Base-by-base conservation (phyloP, 2,113 vertebrate genomes). In the Heterocephalus glaber region DNA sequence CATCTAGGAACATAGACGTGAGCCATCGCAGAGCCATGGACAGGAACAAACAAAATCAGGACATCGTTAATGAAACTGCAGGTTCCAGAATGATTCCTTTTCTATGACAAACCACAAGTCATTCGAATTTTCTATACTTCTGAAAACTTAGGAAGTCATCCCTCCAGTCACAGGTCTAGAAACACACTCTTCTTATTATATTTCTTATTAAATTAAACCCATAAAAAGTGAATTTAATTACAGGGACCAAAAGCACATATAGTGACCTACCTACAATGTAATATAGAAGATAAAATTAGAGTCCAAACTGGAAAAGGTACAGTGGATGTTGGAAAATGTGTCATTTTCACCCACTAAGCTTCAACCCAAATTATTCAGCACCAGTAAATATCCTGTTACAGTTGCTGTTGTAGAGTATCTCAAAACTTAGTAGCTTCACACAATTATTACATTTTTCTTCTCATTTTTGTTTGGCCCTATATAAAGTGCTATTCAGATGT, bases 301-400 rank as follows among this genome's bases (percentile, higher is more conserved):
- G 20, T 56, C 56, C 54, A 79, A 7, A 65, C 0, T 35, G 41
- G 35, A 49, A 70, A 12, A 4, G 28, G 38, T 41, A 30, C 4
- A 66, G 4, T 61, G 24, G 1, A 2, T 26, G 44, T 47, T 44
- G 38, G 28, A 68, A 92, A 88, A 52, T 52, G 1, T n/a, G 26
- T 38, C 30, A 74, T 0, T 4, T 76, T 0, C n/a, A 4, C 14
- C 5, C 17, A 5, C 4, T 17, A 84, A 38, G 11, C 0, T 7
- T 33, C 33, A 3, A 12, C 16, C 12, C 38, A 35, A 12, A 35
- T 20, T 77, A 49, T 12, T 63, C 0, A 49, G 38, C 30, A 56
- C 20, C 10, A 17, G 8, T 63, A 26, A 95, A 66, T 7, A 74
- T 33, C 2, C 35, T 70, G 7, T 54, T 60, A 14, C 3, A 22